Evolutionary conservation across 2,797 vertebrate genomes (phyloP).

Genomic region (Heterohyrax brucei): DNA sequence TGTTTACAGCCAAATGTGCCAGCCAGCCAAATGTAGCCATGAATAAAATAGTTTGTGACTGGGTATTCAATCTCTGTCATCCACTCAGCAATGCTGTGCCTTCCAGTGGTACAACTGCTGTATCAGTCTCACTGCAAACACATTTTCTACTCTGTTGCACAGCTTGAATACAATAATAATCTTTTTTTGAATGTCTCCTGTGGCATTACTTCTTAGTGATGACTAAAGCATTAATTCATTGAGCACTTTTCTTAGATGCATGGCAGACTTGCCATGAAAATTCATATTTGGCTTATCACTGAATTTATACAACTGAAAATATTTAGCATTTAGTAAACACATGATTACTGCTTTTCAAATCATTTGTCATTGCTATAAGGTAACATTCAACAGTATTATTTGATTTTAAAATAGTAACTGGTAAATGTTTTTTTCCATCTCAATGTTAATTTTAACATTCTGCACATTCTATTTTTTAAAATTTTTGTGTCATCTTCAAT

Average conservation of each 20-base stretch:
- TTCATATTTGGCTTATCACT: not conserved
- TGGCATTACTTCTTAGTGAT: not conserved
- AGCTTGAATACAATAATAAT: not conserved
- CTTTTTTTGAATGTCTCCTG: not conserved
- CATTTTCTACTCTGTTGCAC: not conserved
- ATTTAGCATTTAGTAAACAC: not conserved
- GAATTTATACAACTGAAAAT: not conserved
- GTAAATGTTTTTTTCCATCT: slow-evolving; percentile 42
- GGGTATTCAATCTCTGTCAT: not conserved
- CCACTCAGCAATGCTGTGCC: not conserved
- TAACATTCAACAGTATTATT: not conserved
- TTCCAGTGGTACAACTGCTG: too few species aligned
- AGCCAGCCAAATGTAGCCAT: not conserved
- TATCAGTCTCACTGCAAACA: not conserved
- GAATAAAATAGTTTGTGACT: not conserved
- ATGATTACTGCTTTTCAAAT: not conserved
- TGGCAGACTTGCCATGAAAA: not conserved
- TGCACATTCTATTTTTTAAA: not conserved
- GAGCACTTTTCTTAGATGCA: not conserved
- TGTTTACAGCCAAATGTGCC: not conserved
- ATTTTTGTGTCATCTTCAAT: not conserved
- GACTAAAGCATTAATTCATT: not conserved
- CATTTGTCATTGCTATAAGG: not conserved
- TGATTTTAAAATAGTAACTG: slow-evolving; percentile 46
- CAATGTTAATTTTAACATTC: not conserved